phyloP scores from a whole-genome alignment of 2,113 vertebrate genomes.

The Pao palembangensis region DNA sequence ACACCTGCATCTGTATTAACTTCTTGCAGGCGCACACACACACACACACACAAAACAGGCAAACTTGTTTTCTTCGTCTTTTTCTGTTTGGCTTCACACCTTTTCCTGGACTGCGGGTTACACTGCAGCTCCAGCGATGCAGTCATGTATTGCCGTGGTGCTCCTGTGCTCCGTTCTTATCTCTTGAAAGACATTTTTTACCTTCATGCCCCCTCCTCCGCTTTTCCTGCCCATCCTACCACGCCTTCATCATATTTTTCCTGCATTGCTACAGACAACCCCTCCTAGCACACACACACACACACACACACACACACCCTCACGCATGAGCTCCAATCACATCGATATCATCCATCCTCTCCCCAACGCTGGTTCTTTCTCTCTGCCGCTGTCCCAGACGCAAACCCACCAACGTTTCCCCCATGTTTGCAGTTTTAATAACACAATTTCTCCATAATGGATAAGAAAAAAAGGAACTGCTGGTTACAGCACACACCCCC shows the following conservation, averaged over 20 bases:
- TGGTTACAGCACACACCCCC: conserved; percentile 7
- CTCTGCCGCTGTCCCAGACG: not conserved
- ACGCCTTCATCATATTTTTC: conserved; percentile 1
- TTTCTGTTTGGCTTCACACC: conserved; percentile 25
- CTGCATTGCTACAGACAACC: not conserved
- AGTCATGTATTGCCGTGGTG: conserved; percentile 39
- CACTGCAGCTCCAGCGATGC: conserved; percentile 42
- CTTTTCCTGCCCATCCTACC: conserved; percentile 22
- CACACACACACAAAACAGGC: not conserved
- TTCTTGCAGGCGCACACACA: not conserved
- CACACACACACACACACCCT: conserved; percentile 1
- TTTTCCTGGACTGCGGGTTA: conserved; percentile 40
- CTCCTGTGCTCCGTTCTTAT: conserved; percentile 43
- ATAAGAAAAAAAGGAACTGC: not conserved
- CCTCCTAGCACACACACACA: not conserved
- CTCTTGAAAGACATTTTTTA: conserved; percentile 37
- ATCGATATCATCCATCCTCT: conserved; percentile 40
- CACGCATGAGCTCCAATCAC: conserved; percentile 18
- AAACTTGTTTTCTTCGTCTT: conserved; percentile 6
- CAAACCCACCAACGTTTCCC: not conserved
- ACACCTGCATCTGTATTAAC: conserved; percentile 10
- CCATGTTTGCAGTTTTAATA: not conserved
- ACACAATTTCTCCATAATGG: not conserved
- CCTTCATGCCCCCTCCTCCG: conserved; percentile 25
- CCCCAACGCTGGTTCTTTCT: conserved; percentile 1